Percentiles rank a stretch among this genome's conserved stretches.
phyloP scores from a whole-genome alignment of 2,888 invertebrate species.

The Empis livida region DNA sequence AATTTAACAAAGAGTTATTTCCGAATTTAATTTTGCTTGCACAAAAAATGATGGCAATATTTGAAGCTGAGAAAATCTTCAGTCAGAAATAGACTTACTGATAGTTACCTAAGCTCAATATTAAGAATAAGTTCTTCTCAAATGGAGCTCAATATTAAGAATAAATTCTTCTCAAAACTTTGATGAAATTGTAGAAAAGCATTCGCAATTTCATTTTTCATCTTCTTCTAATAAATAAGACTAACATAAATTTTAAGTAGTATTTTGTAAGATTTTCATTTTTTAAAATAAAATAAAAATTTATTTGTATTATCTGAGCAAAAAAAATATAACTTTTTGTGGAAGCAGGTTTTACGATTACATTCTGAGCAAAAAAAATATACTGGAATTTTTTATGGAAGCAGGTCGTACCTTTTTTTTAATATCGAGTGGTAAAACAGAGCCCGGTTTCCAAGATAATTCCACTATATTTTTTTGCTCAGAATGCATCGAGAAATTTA shows the following conservation, averaged over 20 bases:
- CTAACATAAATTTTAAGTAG: not conserved
- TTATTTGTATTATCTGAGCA: not conserved
- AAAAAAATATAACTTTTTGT: too few species aligned
- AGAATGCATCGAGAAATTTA: too few species aligned
- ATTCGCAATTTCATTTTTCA: not conserved
- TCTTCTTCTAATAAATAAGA: not conserved
- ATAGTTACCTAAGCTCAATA: not conserved
- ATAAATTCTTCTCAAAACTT: too few species aligned
- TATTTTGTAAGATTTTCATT: slow-evolving; percentile 1
- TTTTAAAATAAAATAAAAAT: not conserved
- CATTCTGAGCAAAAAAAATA: too few species aligned
- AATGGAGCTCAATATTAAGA: not conserved
- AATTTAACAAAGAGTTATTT: not conserved
- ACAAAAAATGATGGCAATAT: not conserved
- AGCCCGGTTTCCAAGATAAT: too few species aligned
- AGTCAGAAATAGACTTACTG: not conserved
- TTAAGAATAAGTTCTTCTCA: not conserved
- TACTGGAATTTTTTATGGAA: too few species aligned
- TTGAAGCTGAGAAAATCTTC: not conserved
- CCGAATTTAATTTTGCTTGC: not conserved
- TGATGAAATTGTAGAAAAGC: not conserved
- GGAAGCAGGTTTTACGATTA: too few species aligned
- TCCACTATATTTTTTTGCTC: too few species aligned
- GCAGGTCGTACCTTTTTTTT: too few species aligned
- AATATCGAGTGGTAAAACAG: too few species aligned